Conservation (phyloP, 2,113 vertebrate species). For the Orcinus orca region DNA sequence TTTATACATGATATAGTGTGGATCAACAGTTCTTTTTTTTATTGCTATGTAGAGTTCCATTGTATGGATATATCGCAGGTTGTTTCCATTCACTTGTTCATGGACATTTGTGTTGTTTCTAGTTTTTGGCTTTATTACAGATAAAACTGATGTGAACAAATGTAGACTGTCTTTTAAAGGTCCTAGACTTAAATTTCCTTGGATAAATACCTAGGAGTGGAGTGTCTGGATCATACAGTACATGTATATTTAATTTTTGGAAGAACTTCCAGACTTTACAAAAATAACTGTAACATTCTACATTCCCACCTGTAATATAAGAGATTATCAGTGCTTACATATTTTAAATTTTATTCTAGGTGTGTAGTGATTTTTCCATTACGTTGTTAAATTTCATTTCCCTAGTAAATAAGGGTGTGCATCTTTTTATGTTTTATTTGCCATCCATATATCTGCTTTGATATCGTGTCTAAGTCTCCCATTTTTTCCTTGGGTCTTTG, state of each 20-base stretch:
- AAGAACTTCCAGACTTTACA: not conserved
- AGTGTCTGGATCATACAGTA: not conserved
- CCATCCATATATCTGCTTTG: not conserved
- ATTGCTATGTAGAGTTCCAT: not conserved
- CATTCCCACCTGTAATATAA: not conserved
- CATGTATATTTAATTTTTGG: not conserved
- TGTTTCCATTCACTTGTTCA: not conserved
- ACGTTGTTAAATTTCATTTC: not conserved
- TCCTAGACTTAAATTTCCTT: not conserved
- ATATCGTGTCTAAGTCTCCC: not conserved
- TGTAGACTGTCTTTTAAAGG: not conserved
- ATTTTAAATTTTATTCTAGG: not conserved
- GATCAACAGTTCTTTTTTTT: not conserved
- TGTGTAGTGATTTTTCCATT: not conserved
- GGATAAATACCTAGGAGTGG: not conserved
- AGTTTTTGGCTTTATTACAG: not conserved
- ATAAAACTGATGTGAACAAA: not conserved
- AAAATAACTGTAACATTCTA: not conserved
- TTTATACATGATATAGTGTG: not conserved
- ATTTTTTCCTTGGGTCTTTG: not conserved
- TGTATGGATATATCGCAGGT: not conserved
- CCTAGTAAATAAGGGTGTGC: not conserved
- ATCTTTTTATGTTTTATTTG: not conserved
- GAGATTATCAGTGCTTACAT: not conserved
- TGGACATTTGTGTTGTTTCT: not conserved